Evolutionary conservation across 2,888 invertebrate genomes (phyloP), one percentile per base, ranked within the genome.

Genomic region (Agonopterix subpropinquella): DNA sequence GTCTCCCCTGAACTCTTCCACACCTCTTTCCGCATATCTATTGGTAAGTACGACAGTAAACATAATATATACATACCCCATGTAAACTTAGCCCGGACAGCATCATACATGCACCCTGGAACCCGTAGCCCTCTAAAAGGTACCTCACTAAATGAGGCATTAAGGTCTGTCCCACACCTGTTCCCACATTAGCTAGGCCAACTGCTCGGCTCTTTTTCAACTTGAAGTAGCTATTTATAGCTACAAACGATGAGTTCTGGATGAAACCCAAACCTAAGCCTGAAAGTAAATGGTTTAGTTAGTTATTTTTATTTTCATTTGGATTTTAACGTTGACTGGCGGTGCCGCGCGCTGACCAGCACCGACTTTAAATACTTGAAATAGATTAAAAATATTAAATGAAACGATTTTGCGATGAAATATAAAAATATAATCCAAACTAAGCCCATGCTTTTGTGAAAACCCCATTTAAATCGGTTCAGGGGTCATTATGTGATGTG

Each of bases 121-220:
- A 94, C 45, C 92, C 92, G 71, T 91, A 93, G 58, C 89, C 81
- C 56, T 91, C 90, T 54, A 94, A 73, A 45, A 94, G 89, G 63
- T 90, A 89, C 44, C 91, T 86, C 50, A 94, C 92, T 57, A 93
- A 80, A 65, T 92, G 93, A 2, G 94, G 94, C 89, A 94, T 92
- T 53, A 93, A 70, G 73, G 93, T 92, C 71, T 94, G 93, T 2
- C 94, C 94, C 28, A 94, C 76, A 52, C 94, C 93, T 55, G 94
- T 93, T 49, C 94, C 94, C 28, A 93, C 93, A 80, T 94, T 90
- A 0, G 94, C 92, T 36, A 94, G 80, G 1, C 94, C 94, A 48
- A 94, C 93, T n/a, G 94, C 94, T 41, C 92, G 89, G 53, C 92
- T 92, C 59, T 93, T 91, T 67, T 86, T 90, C 50, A 86, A 83